Conservation (phyloP, 2,888 invertebrate species). For the Rutpela maculata region DNA sequence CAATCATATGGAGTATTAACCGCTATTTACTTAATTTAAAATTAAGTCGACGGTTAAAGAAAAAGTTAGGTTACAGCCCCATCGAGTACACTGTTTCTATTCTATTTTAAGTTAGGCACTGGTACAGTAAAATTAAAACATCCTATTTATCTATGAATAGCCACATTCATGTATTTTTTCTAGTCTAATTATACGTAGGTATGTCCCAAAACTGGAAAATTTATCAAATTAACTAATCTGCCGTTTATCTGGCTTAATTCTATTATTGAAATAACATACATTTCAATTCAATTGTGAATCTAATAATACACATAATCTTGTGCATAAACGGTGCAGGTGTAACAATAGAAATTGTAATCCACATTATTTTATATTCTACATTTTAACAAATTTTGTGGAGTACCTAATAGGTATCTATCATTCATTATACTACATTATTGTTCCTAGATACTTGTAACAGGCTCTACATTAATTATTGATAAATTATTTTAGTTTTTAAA, state of each 20-base stretch:
- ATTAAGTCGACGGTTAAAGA: slow-evolving; percentile 32
- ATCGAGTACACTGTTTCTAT: slow-evolving; percentile 2
- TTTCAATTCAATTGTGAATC: no score
- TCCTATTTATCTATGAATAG: slow-evolving; percentile 26
- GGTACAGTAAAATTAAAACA: slow-evolving; percentile 12
- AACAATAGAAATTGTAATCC: neutral
- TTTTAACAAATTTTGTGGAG: no score
- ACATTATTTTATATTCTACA: neutral
- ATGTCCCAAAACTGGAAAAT: neutral
- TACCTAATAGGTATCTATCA: no score
- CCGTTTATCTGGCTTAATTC: no score
- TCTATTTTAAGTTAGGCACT: slow-evolving; percentile 28
- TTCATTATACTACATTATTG: no score
- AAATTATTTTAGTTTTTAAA: neutral
- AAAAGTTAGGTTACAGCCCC: slow-evolving; percentile 38
- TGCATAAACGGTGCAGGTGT: neutral
- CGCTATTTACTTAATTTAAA: slow-evolving; percentile 30
- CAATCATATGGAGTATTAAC: slow-evolving; percentile 29
- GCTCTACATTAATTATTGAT: neutral
- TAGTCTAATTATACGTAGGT: neutral
- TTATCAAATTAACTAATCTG: neutral
- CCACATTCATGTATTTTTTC: slow-evolving; percentile 10
- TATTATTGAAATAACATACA: no score
- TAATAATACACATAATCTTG: no score
- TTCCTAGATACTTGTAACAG: neutral